Base-by-base conservation (phyloP, 2,888 invertebrate species). In the Colostygia pectinataria region DNA sequence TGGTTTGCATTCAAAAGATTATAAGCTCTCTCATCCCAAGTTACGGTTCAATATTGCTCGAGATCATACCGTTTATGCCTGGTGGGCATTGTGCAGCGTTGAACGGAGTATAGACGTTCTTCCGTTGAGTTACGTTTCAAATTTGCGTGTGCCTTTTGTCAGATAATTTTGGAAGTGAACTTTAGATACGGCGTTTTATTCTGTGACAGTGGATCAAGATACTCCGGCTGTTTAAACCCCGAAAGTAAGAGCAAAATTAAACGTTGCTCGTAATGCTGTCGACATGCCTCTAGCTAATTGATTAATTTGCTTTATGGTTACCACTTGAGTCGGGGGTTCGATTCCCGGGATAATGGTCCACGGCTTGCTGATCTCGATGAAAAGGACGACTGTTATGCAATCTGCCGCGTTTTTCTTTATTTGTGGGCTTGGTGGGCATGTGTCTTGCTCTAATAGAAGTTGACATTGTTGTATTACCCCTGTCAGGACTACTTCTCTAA, bases 251-350 rank as follows among this genome's bases (percentile, higher is more conserved):
- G 74, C 78, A 73, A 81, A 87, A 87, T 88, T 88, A 88, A 90
- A 87, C 81, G 88, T 85, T 82, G 79, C 79, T 82, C 75, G 83
- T 85, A 87, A 88, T 84, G 84, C 77, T 84, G 85, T 83, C 86
- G 89, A 89, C 89, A 87, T 86, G 88, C 89, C 89, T 86, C 80
- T 79, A 63, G 78, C 84, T 90, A 90, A 90, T 90, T 90, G 89
- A 90, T 89, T 90, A 90, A 89, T 90, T 90, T 89, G 88, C 86
- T 90, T 90, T 90, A 90, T 88, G 88, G 89, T 83, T 70, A 73
- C 75, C 81, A 84, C 86, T 85, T 77, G 81, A 84, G 82, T 69
- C 58, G 68, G 72, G 66, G 77, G 83, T 83, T 85, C 83, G 85
- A 77, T 80, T 81, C 84, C 70, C 71, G 72, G 61, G 65, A 80